phyloP scores from a whole-genome alignment of 2,888 invertebrate genomes.

The Sinelater perroti region DNA sequence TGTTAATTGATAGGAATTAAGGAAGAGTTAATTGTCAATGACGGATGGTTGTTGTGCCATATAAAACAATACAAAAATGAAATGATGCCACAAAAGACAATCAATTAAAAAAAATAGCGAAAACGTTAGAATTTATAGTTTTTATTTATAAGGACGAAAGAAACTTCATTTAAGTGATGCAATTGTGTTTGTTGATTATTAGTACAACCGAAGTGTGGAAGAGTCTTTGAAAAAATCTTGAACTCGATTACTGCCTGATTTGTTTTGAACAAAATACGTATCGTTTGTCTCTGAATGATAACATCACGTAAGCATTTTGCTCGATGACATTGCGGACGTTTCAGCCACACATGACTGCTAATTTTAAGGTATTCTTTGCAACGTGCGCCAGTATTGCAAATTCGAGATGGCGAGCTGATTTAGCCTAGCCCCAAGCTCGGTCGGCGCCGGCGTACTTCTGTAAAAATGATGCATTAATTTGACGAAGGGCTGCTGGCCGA shows the following conservation, averaged over 20 bases:
- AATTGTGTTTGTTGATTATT: too few relatives aligned
- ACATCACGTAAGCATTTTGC: too few relatives aligned
- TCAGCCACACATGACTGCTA: slow-evolving; percentile 39
- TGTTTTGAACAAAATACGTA: too few relatives aligned
- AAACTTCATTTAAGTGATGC: too few relatives aligned
- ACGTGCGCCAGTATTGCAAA: slow-evolving; percentile 50
- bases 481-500: slow-evolving; percentile 2
- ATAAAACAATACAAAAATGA: background rate
- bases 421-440: slow-evolving; percentile 7
- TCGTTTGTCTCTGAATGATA: too few relatives aligned
- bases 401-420: slow-evolving; percentile 14
- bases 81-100: slow-evolving; percentile 14
- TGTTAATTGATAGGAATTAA: slow-evolving; percentile 3
- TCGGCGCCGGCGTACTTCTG: slow-evolving; percentile 13
- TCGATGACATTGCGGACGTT: too few relatives aligned
- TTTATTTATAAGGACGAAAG: too few relatives aligned
- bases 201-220: too few relatives aligned
- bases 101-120: slow-evolving; percentile 1
- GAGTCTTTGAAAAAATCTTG: too few relatives aligned
- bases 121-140: too few relatives aligned
- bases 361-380: slow-evolving; percentile 35
- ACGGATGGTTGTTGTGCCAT: slow-evolving; percentile 30
- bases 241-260: too few relatives aligned
- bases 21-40: background rate
- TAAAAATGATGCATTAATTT: slow-evolving; percentile 20